phyloP scores from a whole-genome alignment of 2,888 invertebrate species.

The Furcula furcula region DNA sequence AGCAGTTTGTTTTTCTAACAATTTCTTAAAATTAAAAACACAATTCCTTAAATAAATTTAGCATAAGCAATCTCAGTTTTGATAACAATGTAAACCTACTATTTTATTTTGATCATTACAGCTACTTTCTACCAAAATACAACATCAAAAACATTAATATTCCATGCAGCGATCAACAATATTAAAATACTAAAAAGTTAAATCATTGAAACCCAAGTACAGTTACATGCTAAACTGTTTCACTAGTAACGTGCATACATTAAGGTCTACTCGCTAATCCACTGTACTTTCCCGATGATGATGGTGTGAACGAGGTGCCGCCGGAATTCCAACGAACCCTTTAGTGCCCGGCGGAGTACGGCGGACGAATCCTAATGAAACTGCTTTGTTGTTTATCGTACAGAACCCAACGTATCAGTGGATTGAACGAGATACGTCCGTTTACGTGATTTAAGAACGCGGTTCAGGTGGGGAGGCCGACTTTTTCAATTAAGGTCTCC shows the following conservation, averaged over 20 bases:
- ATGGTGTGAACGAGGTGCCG: slow-evolving; percentile 7
- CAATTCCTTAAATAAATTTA: too few relatives aligned
- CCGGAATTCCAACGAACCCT: slow-evolving; percentile 14
- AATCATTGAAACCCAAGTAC: slow-evolving; percentile 2
- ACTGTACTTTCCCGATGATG: slow-evolving; percentile 9
- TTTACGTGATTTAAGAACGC: slow-evolving; percentile 20
- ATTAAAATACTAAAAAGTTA: background rate
- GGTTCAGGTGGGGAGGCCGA: background rate
- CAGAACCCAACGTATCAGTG: slow-evolving; percentile 26
- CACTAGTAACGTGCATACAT: slow-evolving; percentile 9
- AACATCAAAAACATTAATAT: background rate
- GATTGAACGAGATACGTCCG: slow-evolving; percentile 11
- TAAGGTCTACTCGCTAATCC: slow-evolving; percentile 12
- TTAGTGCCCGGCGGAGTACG: slow-evolving; percentile 13
- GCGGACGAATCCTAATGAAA: slow-evolving; percentile 43
- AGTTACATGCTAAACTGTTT: slow-evolving; percentile 14
- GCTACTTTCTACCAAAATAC: background rate
- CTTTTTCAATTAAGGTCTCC: slow-evolving; percentile 6
- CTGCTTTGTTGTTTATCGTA: slow-evolving; percentile 39
- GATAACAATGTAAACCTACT: too few relatives aligned
- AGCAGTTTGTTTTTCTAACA: too few relatives aligned
- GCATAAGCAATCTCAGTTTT: too few relatives aligned
- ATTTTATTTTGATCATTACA: too few relatives aligned
- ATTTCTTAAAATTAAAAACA: too few relatives aligned
- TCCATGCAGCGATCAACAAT: background rate